These are phyloP conservation scores for Dasypus novemcinctus DNA, from an alignment of 2,113 vertebrate species.

Conservation along the genomic window DNA sequence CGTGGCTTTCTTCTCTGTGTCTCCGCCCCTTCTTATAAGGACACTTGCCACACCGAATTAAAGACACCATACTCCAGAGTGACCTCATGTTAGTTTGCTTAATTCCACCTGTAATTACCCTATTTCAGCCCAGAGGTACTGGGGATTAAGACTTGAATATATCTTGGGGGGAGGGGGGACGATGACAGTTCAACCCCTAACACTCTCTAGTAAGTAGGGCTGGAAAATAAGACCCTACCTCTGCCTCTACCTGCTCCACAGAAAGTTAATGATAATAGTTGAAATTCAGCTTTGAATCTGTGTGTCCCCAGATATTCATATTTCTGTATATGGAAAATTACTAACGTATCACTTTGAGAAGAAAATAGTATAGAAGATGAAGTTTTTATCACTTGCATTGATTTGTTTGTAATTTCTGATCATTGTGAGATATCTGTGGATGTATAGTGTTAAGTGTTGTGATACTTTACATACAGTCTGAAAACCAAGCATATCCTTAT, in stretches of 20 bases:
- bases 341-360: accelerated
- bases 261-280: accelerated
- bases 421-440: accelerated
- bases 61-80: too few relatives aligned
- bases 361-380: accelerated
- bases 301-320: accelerated
- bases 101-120: too few relatives aligned
- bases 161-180: too few relatives aligned
- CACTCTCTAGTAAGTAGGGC: accelerated
- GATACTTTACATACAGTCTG: accelerated
- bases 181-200: too few relatives aligned
- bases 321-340: background rate
- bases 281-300: accelerated
- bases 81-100: too few relatives aligned
- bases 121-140: too few relatives aligned
- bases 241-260: accelerated
- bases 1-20: too few relatives aligned
- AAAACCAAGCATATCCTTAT: accelerated
- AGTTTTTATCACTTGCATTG: accelerated
- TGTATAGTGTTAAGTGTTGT: accelerated
- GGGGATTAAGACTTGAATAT: too few relatives aligned
- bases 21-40: too few relatives aligned
- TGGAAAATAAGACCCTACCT: background rate
- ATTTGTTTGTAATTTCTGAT: accelerated
- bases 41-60: too few relatives aligned